Conservation (phyloP, 2,797 vertebrate species). For the Chaetodon trifasciatus region DNA sequence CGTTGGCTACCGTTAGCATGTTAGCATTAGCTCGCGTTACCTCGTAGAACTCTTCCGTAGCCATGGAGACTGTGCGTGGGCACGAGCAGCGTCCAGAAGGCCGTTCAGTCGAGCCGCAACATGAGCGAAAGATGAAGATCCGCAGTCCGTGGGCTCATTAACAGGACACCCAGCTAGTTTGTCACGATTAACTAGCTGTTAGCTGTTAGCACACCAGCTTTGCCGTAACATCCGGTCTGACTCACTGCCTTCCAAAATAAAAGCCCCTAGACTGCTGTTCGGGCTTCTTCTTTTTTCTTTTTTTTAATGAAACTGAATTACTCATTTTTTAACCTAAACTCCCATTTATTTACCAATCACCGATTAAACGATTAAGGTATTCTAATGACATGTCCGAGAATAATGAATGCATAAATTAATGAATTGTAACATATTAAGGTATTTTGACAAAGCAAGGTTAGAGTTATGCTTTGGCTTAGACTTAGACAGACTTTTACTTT, state of each 20-base stretch:
- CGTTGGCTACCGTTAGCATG: constrained; percentile 54
- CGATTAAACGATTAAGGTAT: not conserved
- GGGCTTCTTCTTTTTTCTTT: not conserved
- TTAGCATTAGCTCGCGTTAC: constrained; percentile 72
- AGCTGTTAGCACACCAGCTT: constrained; percentile 28
- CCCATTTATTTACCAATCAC: not conserved
- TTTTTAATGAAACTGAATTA: not conserved
- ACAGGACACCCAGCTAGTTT: not conserved
- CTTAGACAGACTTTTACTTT: too few relatives aligned
- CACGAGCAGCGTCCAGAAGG: constrained; percentile 47
- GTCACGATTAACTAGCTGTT: constrained; percentile 9
- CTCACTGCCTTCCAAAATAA: constrained; percentile 61
- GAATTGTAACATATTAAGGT: too few relatives aligned
- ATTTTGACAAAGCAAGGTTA: too few relatives aligned
- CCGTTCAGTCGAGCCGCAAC: constrained; percentile 42
- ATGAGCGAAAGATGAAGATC: constrained; percentile 13
- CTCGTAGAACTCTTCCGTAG: constrained; percentile 85
- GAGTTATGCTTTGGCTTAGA: too few relatives aligned
- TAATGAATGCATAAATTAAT: not conserved
- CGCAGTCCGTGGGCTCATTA: not conserved
- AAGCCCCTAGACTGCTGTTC: not conserved
- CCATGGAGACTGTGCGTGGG: constrained; percentile 76
- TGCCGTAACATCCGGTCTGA: constrained; percentile 27
- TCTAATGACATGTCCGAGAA: not conserved
- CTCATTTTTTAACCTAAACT: not conserved